Percentiles rank a stretch among this genome's conserved stretches.
Conservation (phyloP, 2,113 vertebrate genomes). For the Paradoxurus hermaphroditus region DNA sequence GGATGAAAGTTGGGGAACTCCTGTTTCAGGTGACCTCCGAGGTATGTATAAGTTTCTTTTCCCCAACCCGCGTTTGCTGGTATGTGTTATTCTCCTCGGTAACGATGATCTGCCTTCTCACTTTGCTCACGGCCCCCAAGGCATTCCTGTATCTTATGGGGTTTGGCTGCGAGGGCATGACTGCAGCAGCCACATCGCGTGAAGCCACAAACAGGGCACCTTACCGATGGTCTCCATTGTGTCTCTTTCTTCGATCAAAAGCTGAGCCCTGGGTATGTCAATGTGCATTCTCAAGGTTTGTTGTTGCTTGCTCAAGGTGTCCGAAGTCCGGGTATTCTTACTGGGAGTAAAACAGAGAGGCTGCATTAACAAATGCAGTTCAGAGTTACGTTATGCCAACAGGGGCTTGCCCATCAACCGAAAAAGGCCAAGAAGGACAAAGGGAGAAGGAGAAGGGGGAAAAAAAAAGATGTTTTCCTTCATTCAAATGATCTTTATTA, state of each 20-base stretch:
- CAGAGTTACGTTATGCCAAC: accelerated
- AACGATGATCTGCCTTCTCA: background rate
- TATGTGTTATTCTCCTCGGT: background rate
- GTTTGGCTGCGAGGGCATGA: background rate
- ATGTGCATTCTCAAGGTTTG: slow-evolving; percentile 98
- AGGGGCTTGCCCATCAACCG: accelerated
- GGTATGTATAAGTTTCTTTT: accelerated
- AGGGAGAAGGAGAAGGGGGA: background rate
- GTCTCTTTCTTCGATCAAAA: slow-evolving; percentile 97
- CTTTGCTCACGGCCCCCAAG: background rate
- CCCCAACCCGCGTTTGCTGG: background rate
- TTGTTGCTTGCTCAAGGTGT: slow-evolving; percentile 97
- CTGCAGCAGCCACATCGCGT: accelerated
- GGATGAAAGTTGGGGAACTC: background rate
- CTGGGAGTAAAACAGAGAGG: slow-evolving; percentile 81
- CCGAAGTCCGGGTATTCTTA: slow-evolving; percentile 97
- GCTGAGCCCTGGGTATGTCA: slow-evolving; percentile 98
- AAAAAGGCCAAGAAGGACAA: background rate
- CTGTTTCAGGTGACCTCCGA: background rate
- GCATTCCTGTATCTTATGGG: accelerated
- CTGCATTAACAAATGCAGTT: background rate
- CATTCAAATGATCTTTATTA: background rate
- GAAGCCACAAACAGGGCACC: accelerated
- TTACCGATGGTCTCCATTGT: slow-evolving; percentile 99
- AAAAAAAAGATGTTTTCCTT: background rate